phyloP scores from a whole-genome alignment of 2,888 invertebrate species.

The Euplexia lucipara region DNA sequence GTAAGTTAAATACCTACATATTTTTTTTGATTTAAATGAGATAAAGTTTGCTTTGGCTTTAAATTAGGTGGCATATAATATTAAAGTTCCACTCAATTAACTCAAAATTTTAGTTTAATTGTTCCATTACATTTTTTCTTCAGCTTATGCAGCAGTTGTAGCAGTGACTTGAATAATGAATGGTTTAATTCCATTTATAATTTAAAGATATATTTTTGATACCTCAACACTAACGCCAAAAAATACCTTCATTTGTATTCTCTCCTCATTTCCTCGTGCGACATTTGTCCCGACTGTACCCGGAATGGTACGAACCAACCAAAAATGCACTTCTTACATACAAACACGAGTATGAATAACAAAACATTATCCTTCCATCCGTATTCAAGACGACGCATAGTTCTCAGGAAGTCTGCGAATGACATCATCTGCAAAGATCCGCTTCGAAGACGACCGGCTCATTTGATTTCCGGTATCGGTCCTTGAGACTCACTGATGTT shows the following conservation, averaged over 20 bases:
- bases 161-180: background rate
- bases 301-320: slow-evolving; percentile 8
- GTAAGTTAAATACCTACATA: too few species aligned
- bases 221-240: background rate
- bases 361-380: slow-evolving; percentile 62
- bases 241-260: slow-evolving; percentile 27
- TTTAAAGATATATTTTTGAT: background rate
- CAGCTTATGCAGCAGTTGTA: background rate
- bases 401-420: slow-evolving; percentile 73
- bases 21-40: too few species aligned
- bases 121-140: too few species aligned
- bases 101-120: too few species aligned
- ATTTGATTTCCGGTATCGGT: slow-evolving; percentile 79
- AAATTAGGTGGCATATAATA: too few species aligned
- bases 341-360: slow-evolving; percentile 55
- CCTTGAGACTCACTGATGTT: slow-evolving; percentile 52
- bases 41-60: too few species aligned
- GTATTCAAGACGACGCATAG: slow-evolving; percentile 65
- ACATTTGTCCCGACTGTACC: slow-evolving; percentile 5
- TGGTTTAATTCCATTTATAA: background rate
- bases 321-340: slow-evolving; percentile 36
- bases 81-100: too few species aligned
- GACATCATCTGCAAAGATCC: slow-evolving; percentile 80
- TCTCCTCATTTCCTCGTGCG: background rate
- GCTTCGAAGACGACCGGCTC: slow-evolving; percentile 74